phyloP scores from a whole-genome alignment of 2,113 vertebrate species.

The Synchiropus splendidus region DNA sequence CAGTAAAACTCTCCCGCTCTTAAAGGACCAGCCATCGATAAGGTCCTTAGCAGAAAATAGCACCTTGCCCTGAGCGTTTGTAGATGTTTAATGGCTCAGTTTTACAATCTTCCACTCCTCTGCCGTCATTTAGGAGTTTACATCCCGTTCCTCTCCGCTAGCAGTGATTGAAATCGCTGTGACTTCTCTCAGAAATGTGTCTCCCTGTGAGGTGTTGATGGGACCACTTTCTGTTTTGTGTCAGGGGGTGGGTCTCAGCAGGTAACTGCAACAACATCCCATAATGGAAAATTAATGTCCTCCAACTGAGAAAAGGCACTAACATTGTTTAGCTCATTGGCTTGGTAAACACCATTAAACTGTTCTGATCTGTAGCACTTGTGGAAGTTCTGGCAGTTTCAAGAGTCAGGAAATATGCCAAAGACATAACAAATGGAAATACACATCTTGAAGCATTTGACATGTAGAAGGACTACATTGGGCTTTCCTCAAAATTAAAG shows the following conservation, averaged over 20 bases:
- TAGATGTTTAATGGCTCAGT: conserved; percentile 55
- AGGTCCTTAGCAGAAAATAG: conserved; percentile 34
- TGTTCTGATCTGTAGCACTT: conserved; percentile 18
- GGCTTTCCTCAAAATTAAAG: no score
- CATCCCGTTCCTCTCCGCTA: conserved; percentile 38
- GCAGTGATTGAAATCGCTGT: conserved; percentile 29
- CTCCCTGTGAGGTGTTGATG: conserved; percentile 22
- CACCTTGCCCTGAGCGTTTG: conserved; percentile 47
- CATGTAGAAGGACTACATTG: no score
- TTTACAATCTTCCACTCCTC: conserved; percentile 44
- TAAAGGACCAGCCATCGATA: no score
- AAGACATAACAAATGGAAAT: no score
- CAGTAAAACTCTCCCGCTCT: no score
- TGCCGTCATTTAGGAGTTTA: conserved; percentile 34
- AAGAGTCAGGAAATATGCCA: conserved; percentile 32
- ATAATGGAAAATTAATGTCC: conserved; percentile 71
- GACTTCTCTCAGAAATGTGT: conserved; percentile 34
- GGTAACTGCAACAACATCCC: conserved; percentile 51
- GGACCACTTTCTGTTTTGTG: conserved; percentile 32
- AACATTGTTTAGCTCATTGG: conserved; percentile 48
- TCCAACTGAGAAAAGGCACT: conserved; percentile 52
- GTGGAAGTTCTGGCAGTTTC: conserved; percentile 37
- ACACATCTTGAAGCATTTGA: no score
- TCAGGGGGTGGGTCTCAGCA: conserved; percentile 50
- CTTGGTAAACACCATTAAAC: conserved; percentile 58